Evolutionary conservation across 2,113 vertebrate species (phyloP), one percentile per base, ranked within the genome.

Genomic region (Colius striatus): DNA sequence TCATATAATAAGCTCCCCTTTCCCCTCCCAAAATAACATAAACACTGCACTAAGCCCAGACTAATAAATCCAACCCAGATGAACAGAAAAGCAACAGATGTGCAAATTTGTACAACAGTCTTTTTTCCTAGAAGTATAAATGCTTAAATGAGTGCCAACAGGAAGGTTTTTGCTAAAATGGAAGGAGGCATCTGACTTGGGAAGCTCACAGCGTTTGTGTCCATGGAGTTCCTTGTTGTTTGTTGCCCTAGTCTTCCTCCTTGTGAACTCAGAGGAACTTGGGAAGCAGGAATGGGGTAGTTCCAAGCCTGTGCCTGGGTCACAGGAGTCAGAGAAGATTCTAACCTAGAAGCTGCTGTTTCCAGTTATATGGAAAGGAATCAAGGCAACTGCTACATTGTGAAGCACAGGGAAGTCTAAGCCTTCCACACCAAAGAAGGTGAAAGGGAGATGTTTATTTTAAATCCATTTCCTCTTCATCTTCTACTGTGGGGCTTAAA

Each of bases 381-480:
- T 83, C 0, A 4, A 93, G 63, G 67, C 47, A 80, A 70, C 67
- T 90, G 75, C 87, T 66, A 58, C 60, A 70, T 19, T 2, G 1
- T 32, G 30, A 94, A 84, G 54, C 32, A 51, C 21, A 54, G 62
- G 32, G 8, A 85, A 82, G 70, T 43, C 66, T 78, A 68, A 89
- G 58, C 19, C 27, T 91, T 81, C 77, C 2, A 9, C 91, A 74
- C 67, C 90, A 93, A 88, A 88, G 71, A 66, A 84, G 50, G 72
- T 77, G 54, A 86, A 92, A 85, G 71, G 75, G 83, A 88, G 63
- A 91, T 96, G 65, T 91, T 91, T 89, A 84, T 94, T 70, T 77
- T 70, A 72, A 72, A 93, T 70, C 27, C n/a, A 16, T 88, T 96
- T 95, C 92, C 75, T 95, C n/a, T 90, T 94, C 50, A 61, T 38